Evolutionary conservation across 2,113 vertebrate species (phyloP).

Genomic region (Symphodus melops): DNA sequence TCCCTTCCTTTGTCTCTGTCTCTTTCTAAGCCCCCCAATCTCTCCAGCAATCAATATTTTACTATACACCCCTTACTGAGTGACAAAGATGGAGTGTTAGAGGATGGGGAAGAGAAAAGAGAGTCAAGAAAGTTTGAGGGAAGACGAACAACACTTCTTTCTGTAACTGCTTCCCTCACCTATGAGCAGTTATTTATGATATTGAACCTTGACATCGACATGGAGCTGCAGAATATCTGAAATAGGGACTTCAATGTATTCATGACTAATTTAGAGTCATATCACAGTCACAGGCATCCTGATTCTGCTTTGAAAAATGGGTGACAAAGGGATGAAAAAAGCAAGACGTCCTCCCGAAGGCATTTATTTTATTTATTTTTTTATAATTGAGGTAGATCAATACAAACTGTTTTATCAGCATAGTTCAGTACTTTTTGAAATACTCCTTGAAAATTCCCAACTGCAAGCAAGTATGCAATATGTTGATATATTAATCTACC

Average conservation of each 20-base stretch:
- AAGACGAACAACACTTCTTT: conserved; percentile 28
- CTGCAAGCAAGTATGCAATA: background rate
- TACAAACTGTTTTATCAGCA: conserved; percentile 31
- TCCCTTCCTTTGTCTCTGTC: background rate
- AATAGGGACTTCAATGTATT: conserved; percentile 10
- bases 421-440: background rate
- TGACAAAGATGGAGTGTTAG: conserved; percentile 37
- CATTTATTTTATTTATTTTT: too few relatives aligned
- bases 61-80: conserved; percentile 62
- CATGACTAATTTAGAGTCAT: conserved; percentile 26
- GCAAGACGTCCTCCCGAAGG: conserved; percentile 17
- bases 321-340: conserved; percentile 3
- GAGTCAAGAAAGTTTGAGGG: conserved; percentile 33
- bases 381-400: conserved; percentile 29
- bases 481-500: background rate
- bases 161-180: conserved; percentile 22
- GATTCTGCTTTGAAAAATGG: conserved; percentile 4
- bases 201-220: conserved; percentile 34
- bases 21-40: conserved; percentile 23
- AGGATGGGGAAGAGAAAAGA: background rate
- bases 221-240: conserved; percentile 1
- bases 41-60: conserved; percentile 73
- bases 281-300: conserved; percentile 6
- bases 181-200: conserved; percentile 28
- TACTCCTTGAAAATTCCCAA: background rate